Conservation (phyloP, 2,888 invertebrate genomes). For the Rhingia rostrata region DNA sequence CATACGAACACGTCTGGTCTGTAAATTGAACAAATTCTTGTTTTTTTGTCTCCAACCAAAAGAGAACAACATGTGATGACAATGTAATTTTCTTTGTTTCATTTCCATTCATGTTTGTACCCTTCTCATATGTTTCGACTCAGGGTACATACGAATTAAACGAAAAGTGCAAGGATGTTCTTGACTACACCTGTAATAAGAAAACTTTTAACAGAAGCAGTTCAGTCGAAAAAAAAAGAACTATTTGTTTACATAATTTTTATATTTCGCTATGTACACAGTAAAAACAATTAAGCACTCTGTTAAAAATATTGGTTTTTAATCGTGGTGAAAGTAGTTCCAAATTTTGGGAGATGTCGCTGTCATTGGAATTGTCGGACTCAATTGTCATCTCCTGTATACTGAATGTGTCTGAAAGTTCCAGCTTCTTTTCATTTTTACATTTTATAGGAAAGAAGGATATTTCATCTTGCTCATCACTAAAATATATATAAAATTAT, state of each 20-base stretch:
- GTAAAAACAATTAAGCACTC: conserved; percentile 76
- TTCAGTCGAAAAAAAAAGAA: too few species aligned
- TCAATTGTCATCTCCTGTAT: conserved; percentile 83
- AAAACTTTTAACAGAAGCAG: too few species aligned
- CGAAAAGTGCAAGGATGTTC: too few species aligned
- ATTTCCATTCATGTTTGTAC: too few species aligned
- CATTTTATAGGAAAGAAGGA: conserved; percentile 81
- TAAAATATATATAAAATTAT: conserved; percentile 40
- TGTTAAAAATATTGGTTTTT: conserved; percentile 78
- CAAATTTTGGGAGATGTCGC: conserved; percentile 81
- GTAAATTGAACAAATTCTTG: too few species aligned
- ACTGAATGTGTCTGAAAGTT: conserved; percentile 82
- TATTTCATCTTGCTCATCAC: conserved; percentile 82
- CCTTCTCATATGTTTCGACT: too few species aligned
- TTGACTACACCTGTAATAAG: too few species aligned
- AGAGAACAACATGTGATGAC: too few species aligned
- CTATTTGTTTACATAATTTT: not conserved
- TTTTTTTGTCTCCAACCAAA: too few species aligned
- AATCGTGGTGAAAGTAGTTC: conserved; percentile 80
- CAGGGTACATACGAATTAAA: too few species aligned
- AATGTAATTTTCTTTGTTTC: too few species aligned
- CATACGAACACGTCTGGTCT: too few species aligned
- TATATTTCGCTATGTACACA: conserved; percentile 63
- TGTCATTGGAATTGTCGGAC: conserved; percentile 82
- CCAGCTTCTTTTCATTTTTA: conserved; percentile 78